These are phyloP conservation scores for Pentamera pediparva DNA, from an alignment of 53 echinoderm and acorn worm genomes.

Conservation along the genomic window DNA sequence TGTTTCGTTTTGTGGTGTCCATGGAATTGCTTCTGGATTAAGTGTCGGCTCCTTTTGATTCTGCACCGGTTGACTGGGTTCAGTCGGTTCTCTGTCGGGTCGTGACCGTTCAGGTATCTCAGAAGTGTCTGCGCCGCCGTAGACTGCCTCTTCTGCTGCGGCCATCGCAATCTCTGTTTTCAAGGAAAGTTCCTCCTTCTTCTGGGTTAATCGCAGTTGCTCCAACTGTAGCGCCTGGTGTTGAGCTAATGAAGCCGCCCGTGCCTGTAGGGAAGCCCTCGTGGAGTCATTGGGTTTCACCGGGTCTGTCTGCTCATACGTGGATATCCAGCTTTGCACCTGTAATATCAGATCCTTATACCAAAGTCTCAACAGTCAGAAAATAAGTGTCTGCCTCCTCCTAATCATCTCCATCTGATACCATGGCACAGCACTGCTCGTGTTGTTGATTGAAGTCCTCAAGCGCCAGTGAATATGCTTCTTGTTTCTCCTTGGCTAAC, in stretches of 20 bases:
- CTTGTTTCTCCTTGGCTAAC: conserved; percentile 2
- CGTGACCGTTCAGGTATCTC: no score
- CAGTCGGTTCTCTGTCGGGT: no score
- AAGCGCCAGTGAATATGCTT: not conserved
- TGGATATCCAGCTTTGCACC: not conserved
- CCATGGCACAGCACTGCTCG: not conserved
- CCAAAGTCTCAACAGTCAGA: not conserved
- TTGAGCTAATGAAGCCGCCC: not conserved
- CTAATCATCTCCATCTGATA: conserved; percentile 8
- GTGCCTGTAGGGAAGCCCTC: conserved; percentile 6
- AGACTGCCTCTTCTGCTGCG: not conserved
- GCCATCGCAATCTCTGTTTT: conserved; percentile 3
- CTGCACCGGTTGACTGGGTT: not conserved
- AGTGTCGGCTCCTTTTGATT: not conserved
- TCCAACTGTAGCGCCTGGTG: not conserved
- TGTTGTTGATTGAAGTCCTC: conserved; percentile 5
- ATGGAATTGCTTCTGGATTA: not conserved
- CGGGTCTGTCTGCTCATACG: not conserved
- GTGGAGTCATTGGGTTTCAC: not conserved
- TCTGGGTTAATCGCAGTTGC: not conserved
- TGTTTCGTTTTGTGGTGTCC: no score
- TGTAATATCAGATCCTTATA: not conserved
- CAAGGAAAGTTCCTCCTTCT: not conserved
- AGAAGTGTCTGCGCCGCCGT: not conserved
- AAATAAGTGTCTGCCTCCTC: conserved; percentile 14